Evolutionary conservation across 2,797 vertebrate species (phyloP).

Genomic region (Babyrousa celebensis): DNA sequence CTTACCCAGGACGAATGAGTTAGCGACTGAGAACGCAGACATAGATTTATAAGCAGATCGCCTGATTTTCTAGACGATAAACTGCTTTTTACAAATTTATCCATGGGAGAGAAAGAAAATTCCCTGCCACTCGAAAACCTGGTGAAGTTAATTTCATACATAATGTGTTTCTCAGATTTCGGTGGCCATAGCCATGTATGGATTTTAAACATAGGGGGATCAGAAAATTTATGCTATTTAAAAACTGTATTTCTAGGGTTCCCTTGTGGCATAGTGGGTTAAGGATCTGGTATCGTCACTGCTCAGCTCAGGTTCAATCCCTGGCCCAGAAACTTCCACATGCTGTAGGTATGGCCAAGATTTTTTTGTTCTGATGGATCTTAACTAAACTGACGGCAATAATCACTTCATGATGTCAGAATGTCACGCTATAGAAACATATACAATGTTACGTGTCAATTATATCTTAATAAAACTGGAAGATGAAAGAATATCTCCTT

Average conservation of each 20-base stretch:
- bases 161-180: conserved; percentile 49
- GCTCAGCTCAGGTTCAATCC: too few species aligned
- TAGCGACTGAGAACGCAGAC: conserved; percentile 26
- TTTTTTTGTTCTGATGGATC: not conserved
- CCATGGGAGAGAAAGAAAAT: conserved; percentile 30
- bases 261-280: too few species aligned
- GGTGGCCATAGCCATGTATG: not conserved
- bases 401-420: not conserved
- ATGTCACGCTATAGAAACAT: not conserved
- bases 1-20: not conserved
- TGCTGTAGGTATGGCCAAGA: too few species aligned
- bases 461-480: not conserved
- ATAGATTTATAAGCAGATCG: not conserved
- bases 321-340: too few species aligned
- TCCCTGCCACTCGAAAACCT: not conserved
- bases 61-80: conserved; percentile 35
- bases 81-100: conserved; percentile 32
- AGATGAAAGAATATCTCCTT: conserved; percentile 45
- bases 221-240: conserved; percentile 44
- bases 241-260: not conserved
- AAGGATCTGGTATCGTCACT: too few species aligned
- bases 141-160: conserved; percentile 49
- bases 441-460: not conserved
- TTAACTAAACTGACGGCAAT: not conserved
- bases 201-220: conserved; percentile 40